Base-by-base conservation (phyloP, 2,797 vertebrate species). In the Gymnoscopelus braueri region DNA sequence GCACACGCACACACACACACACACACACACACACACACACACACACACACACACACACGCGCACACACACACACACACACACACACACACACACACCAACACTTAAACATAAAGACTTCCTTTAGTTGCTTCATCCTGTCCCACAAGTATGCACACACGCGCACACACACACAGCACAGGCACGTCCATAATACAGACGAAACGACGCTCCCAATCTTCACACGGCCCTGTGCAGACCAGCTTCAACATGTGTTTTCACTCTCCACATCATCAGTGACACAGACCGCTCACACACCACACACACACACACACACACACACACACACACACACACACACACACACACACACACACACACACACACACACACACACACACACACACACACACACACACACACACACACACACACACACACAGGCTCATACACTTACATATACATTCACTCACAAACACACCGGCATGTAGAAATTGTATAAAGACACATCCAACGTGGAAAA, bases 241-340 rank as follows among this genome's bases (percentile, higher is more conserved):
- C 23, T 72, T 72, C 70, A 83, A 89, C 87, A 91, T 89, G 58
- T 83, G 87, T 87, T 88, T 85, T 78, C 72, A 80, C 85, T 82
- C 73, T 75, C 24, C 67, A 52, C 69, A 56, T 13, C 5, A 47
- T 39, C 50, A 0, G 52, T 63, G 32, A 59, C 66, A 44, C 15
- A 69, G 64, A 77, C 61, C 61, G 54, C 48, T 53, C 66, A 60
- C 59, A 58, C 19, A 57, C 10, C 65, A 65, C 71, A 62, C 68
- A 64, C 57, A 68, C 53, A 51, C 47, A 53, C 39, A 67, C 23
- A 63, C 29, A 50, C 49, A 64, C 78, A 67, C 59, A 54, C 57
- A n/a, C 71, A 26, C 56, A 47, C 8, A 60, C 29, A 65, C 26
- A 53, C 19, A 19, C 11, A n/a, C 53, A 56, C 48, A 23, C 26